Percentiles rank a stretch among this genome's conserved stretches.
These are phyloP conservation scores for Apamea sordens DNA, from an alignment of 2,888 invertebrate genomes.

Conservation along the genomic window DNA sequence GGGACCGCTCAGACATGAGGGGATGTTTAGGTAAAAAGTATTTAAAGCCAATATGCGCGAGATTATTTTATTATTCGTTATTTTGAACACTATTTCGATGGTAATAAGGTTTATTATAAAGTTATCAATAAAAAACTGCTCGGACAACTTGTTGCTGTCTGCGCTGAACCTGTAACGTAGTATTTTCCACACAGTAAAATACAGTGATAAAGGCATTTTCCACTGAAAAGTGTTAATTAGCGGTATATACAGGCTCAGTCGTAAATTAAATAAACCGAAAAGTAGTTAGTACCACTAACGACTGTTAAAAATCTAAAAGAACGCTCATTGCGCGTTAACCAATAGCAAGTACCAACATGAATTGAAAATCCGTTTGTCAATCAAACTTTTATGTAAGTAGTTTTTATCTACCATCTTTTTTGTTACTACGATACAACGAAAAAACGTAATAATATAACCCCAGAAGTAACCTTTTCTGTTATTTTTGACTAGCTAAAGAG, in stretches of 20 bases:
- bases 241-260: not conserved
- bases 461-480: slow-evolving; percentile 1
- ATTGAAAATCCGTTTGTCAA: not conserved
- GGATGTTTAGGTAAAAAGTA: slow-evolving; percentile 91
- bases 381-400: slow-evolving; percentile 25
- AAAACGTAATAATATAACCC: slow-evolving; percentile 29
- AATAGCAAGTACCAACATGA: not conserved
- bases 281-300: not conserved
- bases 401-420: slow-evolving; percentile 21
- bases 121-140: no score
- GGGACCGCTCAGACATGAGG: slow-evolving; percentile 98
- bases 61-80: no score
- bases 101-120: no score
- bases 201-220: not conserved
- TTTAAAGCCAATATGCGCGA: not conserved
- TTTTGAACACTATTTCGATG: no score
- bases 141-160: no score
- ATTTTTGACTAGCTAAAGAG: slow-evolving; percentile 12
- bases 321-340: not conserved
- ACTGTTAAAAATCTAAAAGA: not conserved
- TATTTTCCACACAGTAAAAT: no score
- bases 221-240: not conserved
- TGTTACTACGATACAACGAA: not conserved
- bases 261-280: not conserved
- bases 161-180: no score